Base-by-base conservation (phyloP, 1,140 invertebrate genomes). In the Papilio polyxenes region DNA sequence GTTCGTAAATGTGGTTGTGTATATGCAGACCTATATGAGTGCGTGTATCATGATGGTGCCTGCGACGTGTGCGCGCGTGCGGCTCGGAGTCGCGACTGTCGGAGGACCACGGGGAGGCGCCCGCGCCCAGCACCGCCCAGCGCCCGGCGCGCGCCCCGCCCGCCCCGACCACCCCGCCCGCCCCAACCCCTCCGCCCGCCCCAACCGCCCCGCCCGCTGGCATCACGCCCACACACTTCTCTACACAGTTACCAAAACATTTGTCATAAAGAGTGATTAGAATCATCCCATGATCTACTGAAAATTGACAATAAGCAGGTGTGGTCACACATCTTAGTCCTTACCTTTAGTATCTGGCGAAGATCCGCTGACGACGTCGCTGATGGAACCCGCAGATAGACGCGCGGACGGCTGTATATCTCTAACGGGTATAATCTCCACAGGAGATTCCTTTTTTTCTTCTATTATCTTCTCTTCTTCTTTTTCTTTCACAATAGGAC, bases 21-120 rank as follows among this genome's bases (percentile, higher is more conserved):
- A 83, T 80, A 79, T 86, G 76, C 81, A 79, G 77, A 85, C 83
- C 83, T 56, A 84, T 85, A 51, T 81, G 85, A 51, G 80, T 77
- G 56, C 80, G 83, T 56, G 79, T 81, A 80, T 84, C 82, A n/a
- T 85, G 85, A 65, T 88, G 84, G 78, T 92, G 89, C 81, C 86
- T 87, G 78, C 88, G 90, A 83, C 92, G 86, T 79, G 76, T 56
- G 11, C 93, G 89, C 86, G 94, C 75, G 91, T 95, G 89, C 92
- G 96, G 93, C 91, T 93, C 87, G 85, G 92, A 84, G 90, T 97
- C 96, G 80, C 97, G 96, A 2, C 96, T 96, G 90, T 97, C 97
- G 0, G 97, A 97, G 2, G 97, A 97, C 96, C 97, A 97, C 2
- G 96, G 72, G 95, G 89, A 95, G 65, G 96, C 95, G n/a, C 87